phyloP scores from a whole-genome alignment of 1,140 invertebrate genomes.

The Cephus cinctus region DNA sequence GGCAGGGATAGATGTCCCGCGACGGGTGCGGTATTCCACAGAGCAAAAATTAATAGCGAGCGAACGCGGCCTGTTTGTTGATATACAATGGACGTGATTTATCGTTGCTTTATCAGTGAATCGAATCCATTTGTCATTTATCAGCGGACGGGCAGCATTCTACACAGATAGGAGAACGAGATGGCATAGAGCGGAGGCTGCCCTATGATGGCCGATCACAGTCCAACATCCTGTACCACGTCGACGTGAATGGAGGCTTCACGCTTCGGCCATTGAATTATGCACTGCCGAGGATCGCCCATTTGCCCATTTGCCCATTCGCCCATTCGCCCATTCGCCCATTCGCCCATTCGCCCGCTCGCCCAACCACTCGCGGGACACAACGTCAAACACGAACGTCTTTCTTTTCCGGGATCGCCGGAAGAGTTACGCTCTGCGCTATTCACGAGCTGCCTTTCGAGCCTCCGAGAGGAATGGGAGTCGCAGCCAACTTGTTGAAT shows the following conservation, averaged over 20 bases:
- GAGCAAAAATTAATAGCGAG: no score
- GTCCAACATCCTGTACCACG: neutral
- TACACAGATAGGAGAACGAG: no score
- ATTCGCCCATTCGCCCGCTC: conserved; percentile 4
- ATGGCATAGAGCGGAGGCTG: no score
- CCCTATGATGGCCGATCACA: conserved; percentile 7
- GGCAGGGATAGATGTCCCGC: no score
- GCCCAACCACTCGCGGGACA: no score
- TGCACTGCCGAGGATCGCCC: neutral
- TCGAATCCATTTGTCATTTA: conserved; percentile 16
- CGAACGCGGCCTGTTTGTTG: conserved; percentile 3
- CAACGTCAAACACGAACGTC: neutral
- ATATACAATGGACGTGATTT: conserved; percentile 13
- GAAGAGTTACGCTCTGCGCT: neutral
- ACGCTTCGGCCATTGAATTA: neutral
- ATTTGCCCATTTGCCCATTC: conserved; percentile 2
- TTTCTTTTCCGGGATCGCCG: neutral
- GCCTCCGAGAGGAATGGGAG: no score
- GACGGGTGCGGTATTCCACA: no score
- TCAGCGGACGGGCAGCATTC: conserved; percentile 3
- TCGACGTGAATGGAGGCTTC: conserved; percentile 11
- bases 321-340: conserved; percentile 1
- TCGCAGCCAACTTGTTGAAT: conserved; percentile 2
- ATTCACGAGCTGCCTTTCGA: neutral
- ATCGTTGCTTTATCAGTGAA: conserved; percentile 13